A percentile compares a stretch with the other conserved stretches of the same genome.
phyloP scores from a whole-genome alignment of 2,797 vertebrate genomes.

The Hoplostethus mediterraneus region DNA sequence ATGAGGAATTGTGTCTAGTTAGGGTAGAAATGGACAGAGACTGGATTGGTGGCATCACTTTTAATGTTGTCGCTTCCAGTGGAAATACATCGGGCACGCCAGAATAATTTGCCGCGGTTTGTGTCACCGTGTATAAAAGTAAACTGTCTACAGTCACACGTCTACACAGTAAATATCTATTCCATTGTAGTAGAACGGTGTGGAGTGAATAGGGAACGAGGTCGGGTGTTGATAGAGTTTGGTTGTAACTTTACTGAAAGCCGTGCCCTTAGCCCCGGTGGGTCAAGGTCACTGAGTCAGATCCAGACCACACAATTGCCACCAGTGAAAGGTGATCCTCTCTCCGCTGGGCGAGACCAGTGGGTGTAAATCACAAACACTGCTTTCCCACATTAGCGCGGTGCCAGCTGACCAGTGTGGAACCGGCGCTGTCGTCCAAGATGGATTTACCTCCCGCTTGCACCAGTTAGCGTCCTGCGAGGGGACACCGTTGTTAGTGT shows the following conservation, averaged over 20 bases:
- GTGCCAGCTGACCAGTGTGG: slow-evolving; percentile 72
- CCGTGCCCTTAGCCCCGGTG: slow-evolving; percentile 46
- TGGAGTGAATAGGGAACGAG: neutral
- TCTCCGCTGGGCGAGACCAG: slow-evolving; percentile 58
- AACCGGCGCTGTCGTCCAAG: slow-evolving; percentile 64
- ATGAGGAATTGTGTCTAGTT: slow-evolving; percentile 41
- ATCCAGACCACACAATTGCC: slow-evolving; percentile 66
- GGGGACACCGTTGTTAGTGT: slow-evolving; percentile 55
- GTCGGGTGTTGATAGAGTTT: slow-evolving; percentile 4
- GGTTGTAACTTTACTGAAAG: slow-evolving; percentile 3
- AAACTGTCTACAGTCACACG: neutral
- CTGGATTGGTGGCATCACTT: slow-evolving; percentile 13
- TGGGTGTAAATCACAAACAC: slow-evolving; percentile 74
- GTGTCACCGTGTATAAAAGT: slow-evolving; percentile 1
- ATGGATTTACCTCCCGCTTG: slow-evolving; percentile 65
- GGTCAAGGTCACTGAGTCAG: slow-evolving; percentile 61
- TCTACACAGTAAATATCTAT: neutral
- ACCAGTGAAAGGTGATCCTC: slow-evolving; percentile 70
- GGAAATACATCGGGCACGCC: slow-evolving; percentile 22
- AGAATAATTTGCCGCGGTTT: slow-evolving; percentile 11
- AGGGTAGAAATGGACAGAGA: slow-evolving; percentile 13
- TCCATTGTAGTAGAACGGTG: neutral
- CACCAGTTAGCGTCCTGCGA: slow-evolving; percentile 61
- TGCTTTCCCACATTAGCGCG: slow-evolving; percentile 71
- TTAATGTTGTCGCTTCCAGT: slow-evolving; percentile 41